Evolutionary conservation across 2,888 invertebrate genomes (phyloP).

Genomic region (Coenonympha arcania): DNA sequence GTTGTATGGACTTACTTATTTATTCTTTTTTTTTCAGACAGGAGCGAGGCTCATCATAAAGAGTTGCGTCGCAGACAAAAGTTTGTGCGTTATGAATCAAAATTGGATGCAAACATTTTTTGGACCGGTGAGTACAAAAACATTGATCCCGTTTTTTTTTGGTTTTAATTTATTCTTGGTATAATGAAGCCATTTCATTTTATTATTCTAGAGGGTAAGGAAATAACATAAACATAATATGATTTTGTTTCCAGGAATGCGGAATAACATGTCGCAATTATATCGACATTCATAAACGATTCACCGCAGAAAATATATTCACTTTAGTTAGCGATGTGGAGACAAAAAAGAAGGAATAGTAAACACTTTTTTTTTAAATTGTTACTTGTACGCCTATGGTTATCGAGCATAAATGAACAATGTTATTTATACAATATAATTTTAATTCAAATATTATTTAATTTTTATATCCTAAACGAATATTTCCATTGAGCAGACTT

Average conservation of each 20-base stretch:
- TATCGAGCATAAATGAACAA: no score
- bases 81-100: slow-evolving; percentile 62
- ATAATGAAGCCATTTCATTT: no score
- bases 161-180: no score
- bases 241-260: slow-evolving; percentile 51
- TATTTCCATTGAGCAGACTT: no score
- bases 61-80: slow-evolving; percentile 62
- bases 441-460: no score
- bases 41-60: slow-evolving; percentile 51
- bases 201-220: no score
- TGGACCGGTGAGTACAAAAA: slow-evolving; percentile 48
- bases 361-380: no score
- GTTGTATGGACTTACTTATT: no score
- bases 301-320: slow-evolving; percentile 65
- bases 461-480: no score
- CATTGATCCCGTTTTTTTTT: not conserved
- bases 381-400: no score
- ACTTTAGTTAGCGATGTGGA: slow-evolving; percentile 58
- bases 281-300: slow-evolving; percentile 54
- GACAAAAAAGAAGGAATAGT: slow-evolving; percentile 48
- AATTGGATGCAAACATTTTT: slow-evolving; percentile 68
- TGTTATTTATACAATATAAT: no score
- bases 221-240: no score
- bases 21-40: slow-evolving; percentile 46
- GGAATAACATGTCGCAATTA: slow-evolving; percentile 65